These are phyloP conservation scores for Tinamus guttatus DNA, from an alignment of 2,113 vertebrate genomes.

Conservation along the genomic window DNA sequence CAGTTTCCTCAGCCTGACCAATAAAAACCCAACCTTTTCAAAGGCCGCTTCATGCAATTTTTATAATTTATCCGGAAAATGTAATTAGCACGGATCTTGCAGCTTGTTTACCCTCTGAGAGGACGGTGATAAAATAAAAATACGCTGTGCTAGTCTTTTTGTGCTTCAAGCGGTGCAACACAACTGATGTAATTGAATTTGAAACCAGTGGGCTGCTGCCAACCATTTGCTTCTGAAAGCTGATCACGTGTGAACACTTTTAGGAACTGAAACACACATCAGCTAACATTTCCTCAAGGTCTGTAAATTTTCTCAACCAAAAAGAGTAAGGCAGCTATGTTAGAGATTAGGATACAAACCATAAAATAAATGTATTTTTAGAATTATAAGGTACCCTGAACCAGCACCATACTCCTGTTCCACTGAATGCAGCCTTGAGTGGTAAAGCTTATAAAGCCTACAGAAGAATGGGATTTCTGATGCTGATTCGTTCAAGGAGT, in stretches of 20 bases:
- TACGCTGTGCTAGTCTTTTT: not conserved
- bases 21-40: not conserved
- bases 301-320: not conserved
- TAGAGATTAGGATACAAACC: not conserved
- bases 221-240: not conserved
- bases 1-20: not conserved
- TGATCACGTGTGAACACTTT: not conserved
- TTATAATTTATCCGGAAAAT: not conserved
- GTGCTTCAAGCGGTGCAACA: not conserved
- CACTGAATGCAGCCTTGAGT: not conserved
- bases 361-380: not conserved
- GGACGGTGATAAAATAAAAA: not conserved
- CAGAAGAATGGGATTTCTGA: not conserved
- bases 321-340: not conserved
- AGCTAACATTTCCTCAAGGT: not conserved
- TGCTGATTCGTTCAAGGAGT: fast-evolving
- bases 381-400: not conserved
- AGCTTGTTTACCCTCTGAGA: not conserved
- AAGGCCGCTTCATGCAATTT: not conserved
- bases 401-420: not conserved
- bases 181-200: not conserved
- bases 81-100: not conserved
- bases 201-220: not conserved
- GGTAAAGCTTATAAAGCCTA: not conserved
- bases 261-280: constrained; percentile 23